These are phyloP conservation scores for Hemibagrus guttatus DNA, from an alignment of 2,797 vertebrate genomes.

Conservation along the genomic window DNA sequence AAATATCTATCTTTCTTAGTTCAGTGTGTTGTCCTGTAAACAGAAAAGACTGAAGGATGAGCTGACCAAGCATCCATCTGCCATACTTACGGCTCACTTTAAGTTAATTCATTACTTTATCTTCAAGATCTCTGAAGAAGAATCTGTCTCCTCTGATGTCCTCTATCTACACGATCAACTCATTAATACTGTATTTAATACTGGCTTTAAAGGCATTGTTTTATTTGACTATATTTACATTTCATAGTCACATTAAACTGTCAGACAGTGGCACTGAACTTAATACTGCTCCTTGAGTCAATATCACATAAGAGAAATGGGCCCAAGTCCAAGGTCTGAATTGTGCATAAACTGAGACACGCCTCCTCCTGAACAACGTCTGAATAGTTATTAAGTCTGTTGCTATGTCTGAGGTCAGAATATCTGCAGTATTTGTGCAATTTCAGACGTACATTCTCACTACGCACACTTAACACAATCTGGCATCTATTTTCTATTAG, in stretches of 20 bases:
- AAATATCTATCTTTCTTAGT: neutral
- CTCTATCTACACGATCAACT: neutral
- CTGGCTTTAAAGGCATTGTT: neutral
- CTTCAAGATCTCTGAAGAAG: neutral
- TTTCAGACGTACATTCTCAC: neutral
- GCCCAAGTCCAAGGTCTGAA: neutral
- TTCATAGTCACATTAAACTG: neutral
- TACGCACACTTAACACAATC: neutral
- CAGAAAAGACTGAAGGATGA: neutral
- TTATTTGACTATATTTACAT: neutral
- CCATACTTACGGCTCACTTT: neutral
- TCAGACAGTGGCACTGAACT: neutral
- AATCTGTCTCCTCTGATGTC: neutral
- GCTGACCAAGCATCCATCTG: neutral
- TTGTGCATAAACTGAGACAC: neutral
- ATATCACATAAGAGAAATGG: neutral
- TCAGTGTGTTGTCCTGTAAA: neutral
- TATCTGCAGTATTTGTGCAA: neutral
- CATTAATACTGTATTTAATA: neutral
- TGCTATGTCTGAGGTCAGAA: neutral
- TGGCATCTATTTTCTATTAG: neutral
- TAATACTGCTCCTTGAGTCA: neutral
- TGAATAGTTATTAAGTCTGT: neutral
- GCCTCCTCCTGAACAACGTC: neutral
- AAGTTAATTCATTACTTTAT: neutral